Conservation (phyloP, 2,888 invertebrate genomes). For the Poecilus cupreus region DNA sequence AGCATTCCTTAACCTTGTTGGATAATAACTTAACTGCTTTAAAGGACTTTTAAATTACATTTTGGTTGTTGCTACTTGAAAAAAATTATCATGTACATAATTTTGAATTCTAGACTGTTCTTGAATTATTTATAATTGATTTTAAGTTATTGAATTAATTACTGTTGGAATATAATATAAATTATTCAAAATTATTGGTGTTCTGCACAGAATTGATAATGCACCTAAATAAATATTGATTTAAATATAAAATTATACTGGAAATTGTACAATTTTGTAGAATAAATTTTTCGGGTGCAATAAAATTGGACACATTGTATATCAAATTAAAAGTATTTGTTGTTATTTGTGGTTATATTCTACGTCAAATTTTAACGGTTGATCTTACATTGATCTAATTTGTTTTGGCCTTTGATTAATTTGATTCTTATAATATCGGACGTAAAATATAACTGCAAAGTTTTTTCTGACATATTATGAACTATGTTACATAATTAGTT, state of each 20-base stretch:
- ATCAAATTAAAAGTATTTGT: neutral
- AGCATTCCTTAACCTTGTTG: neutral
- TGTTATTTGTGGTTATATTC: no score
- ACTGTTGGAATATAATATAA: no score
- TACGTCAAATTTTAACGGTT: neutral
- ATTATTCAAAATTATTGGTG: no score
- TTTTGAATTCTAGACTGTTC: no score
- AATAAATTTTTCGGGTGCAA: no score
- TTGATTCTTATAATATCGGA: neutral
- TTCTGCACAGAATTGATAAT: no score
- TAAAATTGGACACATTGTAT: neutral
- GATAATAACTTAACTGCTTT: neutral
- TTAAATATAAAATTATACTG: no score
- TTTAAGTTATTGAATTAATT: no score
- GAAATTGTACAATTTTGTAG: no score
- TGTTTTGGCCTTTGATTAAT: neutral
- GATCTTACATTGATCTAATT: neutral
- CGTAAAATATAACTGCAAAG: neutral
- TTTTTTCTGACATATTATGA: neutral
- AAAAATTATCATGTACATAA: no score
- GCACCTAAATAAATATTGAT: no score
- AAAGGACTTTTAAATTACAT: neutral
- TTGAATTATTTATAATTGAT: no score
- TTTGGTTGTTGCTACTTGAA: neutral
- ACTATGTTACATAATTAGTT: neutral